phyloP scores from a whole-genome alignment of 2,888 invertebrate genomes.

The Amphipoea oculea region DNA sequence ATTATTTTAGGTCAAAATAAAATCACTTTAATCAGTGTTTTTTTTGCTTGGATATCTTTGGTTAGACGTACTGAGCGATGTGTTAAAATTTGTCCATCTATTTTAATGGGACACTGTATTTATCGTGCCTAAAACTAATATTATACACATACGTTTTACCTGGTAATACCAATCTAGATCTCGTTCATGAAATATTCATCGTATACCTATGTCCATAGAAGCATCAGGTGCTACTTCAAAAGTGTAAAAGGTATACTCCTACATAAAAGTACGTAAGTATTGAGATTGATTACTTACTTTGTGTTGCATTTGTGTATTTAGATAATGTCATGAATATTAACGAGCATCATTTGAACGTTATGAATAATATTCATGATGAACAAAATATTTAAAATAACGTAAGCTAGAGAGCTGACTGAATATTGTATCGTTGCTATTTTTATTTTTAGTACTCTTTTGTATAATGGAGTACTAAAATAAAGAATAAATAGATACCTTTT shows the following conservation, averaged over 20 bases:
- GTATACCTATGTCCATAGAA: not conserved
- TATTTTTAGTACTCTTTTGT: not conserved
- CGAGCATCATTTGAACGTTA: slow-evolving; percentile 4
- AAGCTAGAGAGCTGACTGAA: not conserved
- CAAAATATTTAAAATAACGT: not conserved
- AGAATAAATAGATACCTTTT: not conserved
- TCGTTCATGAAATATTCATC: slow-evolving; percentile 31
- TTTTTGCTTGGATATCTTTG: no score
- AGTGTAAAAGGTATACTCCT: slow-evolving; percentile 8
- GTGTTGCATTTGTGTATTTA: slow-evolving; percentile 9
- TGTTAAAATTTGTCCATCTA: no score
- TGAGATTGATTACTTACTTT: slow-evolving; percentile 15
- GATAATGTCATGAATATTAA: slow-evolving; percentile 22
- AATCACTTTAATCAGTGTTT: no score
- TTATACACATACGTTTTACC: not conserved
- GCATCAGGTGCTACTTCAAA: slow-evolving; percentile 4
- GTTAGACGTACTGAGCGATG: no score
- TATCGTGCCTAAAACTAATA: not conserved
- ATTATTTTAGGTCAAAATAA: no score
- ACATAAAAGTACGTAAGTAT: not conserved
- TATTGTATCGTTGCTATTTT: not conserved
- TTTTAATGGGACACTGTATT: no score
- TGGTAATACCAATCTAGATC: not conserved
- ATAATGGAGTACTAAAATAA: not conserved
- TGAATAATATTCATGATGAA: slow-evolving; percentile 19